A percentile compares a stretch with the other conserved stretches of the same genome.
phyloP scores from a whole-genome alignment of 2,888 invertebrate species.

The Hedya salicella region DNA sequence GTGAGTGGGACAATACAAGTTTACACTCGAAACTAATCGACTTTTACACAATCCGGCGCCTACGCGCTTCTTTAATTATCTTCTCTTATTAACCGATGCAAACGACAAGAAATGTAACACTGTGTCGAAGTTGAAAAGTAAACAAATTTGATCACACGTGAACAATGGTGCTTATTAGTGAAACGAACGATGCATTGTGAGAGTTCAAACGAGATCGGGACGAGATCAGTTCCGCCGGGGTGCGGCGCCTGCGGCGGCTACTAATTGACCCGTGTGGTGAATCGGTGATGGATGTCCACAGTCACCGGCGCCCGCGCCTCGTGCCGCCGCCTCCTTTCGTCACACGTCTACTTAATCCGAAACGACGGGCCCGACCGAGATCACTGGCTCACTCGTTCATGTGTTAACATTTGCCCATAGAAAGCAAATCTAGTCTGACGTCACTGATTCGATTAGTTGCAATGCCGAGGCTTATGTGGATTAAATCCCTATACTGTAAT shows the following conservation, averaged over 20 bases:
- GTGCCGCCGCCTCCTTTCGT: constrained; percentile 60
- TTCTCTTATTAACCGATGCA: constrained; percentile 33
- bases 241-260: constrained; percentile 43
- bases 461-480: constrained; percentile 23
- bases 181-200: constrained; percentile 46
- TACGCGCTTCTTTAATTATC: constrained; percentile 47
- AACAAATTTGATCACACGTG: constrained; percentile 48
- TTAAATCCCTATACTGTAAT: constrained; percentile 27
- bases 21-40: constrained; percentile 53
- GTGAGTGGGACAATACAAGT: constrained; percentile 65
- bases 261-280: constrained; percentile 77
- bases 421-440: constrained; percentile 45
- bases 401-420: constrained; percentile 41
- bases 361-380: constrained; percentile 59
- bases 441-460: constrained; percentile 45
- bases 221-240: constrained; percentile 50
- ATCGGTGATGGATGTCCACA: constrained; percentile 74
- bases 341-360: constrained; percentile 65
- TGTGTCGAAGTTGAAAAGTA: constrained; percentile 49
- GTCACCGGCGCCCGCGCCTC: constrained; percentile 48
- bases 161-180: constrained; percentile 59
- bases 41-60: constrained; percentile 46
- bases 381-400: constrained; percentile 52
- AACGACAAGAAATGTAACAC: constrained; percentile 37
- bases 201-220: constrained; percentile 52